phyloP scores from a whole-genome alignment of 2,888 invertebrate genomes.

The Cephus pulcher region DNA sequence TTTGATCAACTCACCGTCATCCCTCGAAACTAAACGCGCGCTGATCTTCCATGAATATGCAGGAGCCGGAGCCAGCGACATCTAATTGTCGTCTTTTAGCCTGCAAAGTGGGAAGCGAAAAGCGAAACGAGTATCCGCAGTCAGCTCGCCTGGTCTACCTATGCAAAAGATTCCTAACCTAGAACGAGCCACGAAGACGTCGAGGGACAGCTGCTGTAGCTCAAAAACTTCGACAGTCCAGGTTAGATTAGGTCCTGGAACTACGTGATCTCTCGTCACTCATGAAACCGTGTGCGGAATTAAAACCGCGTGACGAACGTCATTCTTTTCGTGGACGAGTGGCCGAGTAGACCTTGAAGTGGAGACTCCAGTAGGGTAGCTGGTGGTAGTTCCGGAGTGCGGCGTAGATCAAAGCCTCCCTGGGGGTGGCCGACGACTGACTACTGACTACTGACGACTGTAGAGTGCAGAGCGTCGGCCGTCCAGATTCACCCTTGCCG shows the following conservation, averaged over 20 bases:
- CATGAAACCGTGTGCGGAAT: slow-evolving; percentile 15
- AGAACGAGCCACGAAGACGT: background rate
- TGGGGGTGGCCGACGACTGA: slow-evolving; percentile 54
- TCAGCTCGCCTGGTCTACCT: background rate
- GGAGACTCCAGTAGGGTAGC: slow-evolving; percentile 44
- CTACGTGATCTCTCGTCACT: background rate
- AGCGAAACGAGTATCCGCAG: slow-evolving; percentile 17
- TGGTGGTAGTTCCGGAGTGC: slow-evolving; percentile 47
- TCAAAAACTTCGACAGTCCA: background rate
- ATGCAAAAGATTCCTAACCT: background rate
- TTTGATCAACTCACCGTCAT: slow-evolving; percentile 62
- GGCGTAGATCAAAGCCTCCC: slow-evolving; percentile 63
- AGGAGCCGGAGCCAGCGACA: slow-evolving; percentile 39
- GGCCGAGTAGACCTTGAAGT: slow-evolving; percentile 35
- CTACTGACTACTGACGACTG: slow-evolving; percentile 14
- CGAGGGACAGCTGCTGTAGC: background rate
- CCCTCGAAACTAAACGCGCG: slow-evolving; percentile 58
- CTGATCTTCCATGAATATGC: slow-evolving; percentile 61
- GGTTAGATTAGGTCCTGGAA: background rate
- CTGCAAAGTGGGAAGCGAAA: slow-evolving; percentile 10
- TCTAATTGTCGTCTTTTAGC: slow-evolving; percentile 57
- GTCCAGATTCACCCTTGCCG: slow-evolving; percentile 2
- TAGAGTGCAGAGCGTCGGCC: background rate
- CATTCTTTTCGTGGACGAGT: slow-evolving; percentile 38
- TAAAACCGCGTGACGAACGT: slow-evolving; percentile 37